phyloP scores from a whole-genome alignment of 2,797 vertebrate genomes.

The Pseudocheirus occidentalis region DNA sequence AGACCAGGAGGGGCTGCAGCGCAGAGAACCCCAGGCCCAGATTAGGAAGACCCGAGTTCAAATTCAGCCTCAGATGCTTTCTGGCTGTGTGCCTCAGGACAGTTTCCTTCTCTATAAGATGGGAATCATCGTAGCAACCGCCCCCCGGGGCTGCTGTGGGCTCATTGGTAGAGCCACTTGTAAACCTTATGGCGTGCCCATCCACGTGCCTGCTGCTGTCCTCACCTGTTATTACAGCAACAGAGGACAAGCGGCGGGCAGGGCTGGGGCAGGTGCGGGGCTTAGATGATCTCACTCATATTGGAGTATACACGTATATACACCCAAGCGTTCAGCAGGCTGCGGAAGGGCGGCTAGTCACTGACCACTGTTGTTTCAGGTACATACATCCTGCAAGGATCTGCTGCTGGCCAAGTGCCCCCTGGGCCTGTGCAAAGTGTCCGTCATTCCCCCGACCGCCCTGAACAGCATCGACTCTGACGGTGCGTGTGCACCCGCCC shows the following conservation, averaged over 20 bases:
- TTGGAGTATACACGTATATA: too few species aligned
- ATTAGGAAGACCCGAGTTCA: too few species aligned
- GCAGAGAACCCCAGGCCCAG: too few species aligned
- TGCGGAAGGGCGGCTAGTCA: fast-evolving
- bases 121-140: fast-evolving
- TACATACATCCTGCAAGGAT: slow-evolving; percentile 94
- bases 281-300: too few species aligned
- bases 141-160: neutral
- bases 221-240: neutral
- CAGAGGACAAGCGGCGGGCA: too few species aligned
- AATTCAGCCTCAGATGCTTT: neutral
- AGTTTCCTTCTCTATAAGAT: neutral
- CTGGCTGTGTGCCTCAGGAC: neutral
- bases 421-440: slow-evolving; percentile 96
- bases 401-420: slow-evolving; percentile 93
- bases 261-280: too few species aligned
- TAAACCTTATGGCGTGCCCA: too few species aligned
- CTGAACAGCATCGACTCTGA: slow-evolving; percentile 99
- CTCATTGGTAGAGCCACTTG: too few species aligned
- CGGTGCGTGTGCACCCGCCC: slow-evolving; percentile 84
- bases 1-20: too few species aligned
- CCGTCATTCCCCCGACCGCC: slow-evolving; percentile 96
- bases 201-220: fast-evolving
- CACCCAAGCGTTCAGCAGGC: too few species aligned
- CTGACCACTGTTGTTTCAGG: slow-evolving; percentile 83